A percentile compares a stretch with the other conserved stretches of the same genome.
Conservation (phyloP, 35 echinoderm and acorn worm species). For the Apostichopus japonicus region DNA sequence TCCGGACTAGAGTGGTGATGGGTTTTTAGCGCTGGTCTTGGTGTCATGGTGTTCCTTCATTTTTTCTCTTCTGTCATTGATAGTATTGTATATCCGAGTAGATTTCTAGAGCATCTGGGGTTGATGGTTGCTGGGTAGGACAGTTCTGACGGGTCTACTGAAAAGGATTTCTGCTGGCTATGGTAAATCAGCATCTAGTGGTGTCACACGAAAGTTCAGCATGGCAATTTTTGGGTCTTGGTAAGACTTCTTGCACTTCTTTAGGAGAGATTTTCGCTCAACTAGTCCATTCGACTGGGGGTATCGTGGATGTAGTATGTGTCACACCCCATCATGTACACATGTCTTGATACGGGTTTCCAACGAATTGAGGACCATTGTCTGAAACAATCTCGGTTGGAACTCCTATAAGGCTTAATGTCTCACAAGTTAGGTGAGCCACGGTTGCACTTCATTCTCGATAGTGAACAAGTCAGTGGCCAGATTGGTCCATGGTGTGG, state of each 20-base stretch:
- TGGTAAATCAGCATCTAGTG: slow-evolving; percentile 33
- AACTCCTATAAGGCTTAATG: slow-evolving; percentile 61
- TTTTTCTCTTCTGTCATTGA: slow-evolving; percentile 25
- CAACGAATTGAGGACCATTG: slow-evolving; percentile 71
- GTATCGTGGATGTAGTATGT: slow-evolving; percentile 66
- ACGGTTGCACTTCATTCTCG: slow-evolving; percentile 22
- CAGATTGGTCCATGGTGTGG: slow-evolving; percentile 71
- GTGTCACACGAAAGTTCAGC: slow-evolving; percentile 58
- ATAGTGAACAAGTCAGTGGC: slow-evolving; percentile 12
- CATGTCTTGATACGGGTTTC: slow-evolving; percentile 62
- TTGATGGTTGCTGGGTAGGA: slow-evolving; percentile 32
- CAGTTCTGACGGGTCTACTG: slow-evolving; percentile 44
- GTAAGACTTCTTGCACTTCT: slow-evolving; percentile 62
- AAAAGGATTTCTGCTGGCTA: slow-evolving; percentile 71
- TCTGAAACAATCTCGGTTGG: slow-evolving; percentile 68
- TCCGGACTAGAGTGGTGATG: background rate
- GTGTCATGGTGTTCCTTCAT: slow-evolving; percentile 58
- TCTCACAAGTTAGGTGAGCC: slow-evolving; percentile 49
- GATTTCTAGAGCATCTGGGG: background rate
- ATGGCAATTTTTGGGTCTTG: slow-evolving; percentile 61
- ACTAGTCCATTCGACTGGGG: slow-evolving; percentile 63
- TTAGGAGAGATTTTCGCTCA: slow-evolving; percentile 53
- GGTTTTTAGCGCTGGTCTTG: background rate
- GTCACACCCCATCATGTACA: slow-evolving; percentile 61
- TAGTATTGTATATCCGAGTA: background rate